phyloP scores from a whole-genome alignment of 2,888 invertebrate species.

The Drosophila macrospina region DNA sequence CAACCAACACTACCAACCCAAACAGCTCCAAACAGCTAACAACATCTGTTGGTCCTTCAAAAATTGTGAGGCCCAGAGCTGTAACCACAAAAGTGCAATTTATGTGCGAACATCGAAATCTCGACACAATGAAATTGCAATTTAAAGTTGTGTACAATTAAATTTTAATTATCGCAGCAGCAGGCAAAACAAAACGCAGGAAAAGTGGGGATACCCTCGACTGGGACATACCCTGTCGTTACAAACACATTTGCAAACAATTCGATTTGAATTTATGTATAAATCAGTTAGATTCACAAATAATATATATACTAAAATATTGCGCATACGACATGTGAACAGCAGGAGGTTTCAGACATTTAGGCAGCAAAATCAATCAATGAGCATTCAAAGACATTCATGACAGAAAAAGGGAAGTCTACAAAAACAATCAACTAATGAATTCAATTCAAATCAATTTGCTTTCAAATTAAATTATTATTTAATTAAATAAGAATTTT shows the following conservation, averaged over 20 bases:
- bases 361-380: conserved; percentile 25
- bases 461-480: too few relatives aligned
- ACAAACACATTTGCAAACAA: too few relatives aligned
- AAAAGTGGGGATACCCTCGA: conserved; percentile 11
- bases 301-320: conserved; percentile 10
- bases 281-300: too few relatives aligned
- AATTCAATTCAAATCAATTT: too few relatives aligned
- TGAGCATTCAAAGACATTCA: too few relatives aligned
- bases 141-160: conserved; percentile 69
- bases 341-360: conserved; percentile 9
- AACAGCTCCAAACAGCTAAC: not conserved
- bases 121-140: conserved; percentile 67
- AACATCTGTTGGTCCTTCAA: conserved; percentile 12
- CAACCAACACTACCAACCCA: not conserved
- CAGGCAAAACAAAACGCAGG: conserved; percentile 5
- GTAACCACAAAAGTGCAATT: conserved; percentile 67
- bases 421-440: too few relatives aligned
- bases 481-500: too few relatives aligned
- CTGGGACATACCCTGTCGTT: not conserved
- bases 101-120: conserved; percentile 52
- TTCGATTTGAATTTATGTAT: too few relatives aligned
- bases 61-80: conserved; percentile 13
- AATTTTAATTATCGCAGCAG: conserved; percentile 65
- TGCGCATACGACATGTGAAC: conserved; percentile 37
- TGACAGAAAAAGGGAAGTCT: too few relatives aligned